Evolutionary conservation across 30 jellyfish, hydroid and myxozoan species (phyloP).

Genomic region (Nemopilema nomurai): DNA sequence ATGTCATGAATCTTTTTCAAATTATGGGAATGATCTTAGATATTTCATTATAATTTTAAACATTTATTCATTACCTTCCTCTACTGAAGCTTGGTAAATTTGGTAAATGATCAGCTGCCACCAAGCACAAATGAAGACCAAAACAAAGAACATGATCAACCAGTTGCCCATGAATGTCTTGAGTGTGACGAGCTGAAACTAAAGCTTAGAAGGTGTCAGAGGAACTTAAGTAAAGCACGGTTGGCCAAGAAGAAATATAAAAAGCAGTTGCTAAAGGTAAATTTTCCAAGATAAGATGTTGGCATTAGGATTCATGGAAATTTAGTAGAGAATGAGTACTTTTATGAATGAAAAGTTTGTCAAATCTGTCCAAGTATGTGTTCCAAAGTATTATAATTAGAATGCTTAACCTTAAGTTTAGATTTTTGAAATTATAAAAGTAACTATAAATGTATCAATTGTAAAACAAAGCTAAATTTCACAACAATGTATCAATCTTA

Average conservation of each 20-base stretch:
- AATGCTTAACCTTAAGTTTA: not conserved
- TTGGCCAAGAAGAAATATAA: not conserved
- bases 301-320: not conserved
- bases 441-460: not conserved
- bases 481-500: no score
- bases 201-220: slow-evolving; percentile 6
- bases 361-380: not conserved
- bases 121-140: not conserved
- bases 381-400: not conserved
- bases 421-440: not conserved
- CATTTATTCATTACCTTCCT: not conserved
- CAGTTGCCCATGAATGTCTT: slow-evolving; percentile 10
- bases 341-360: not conserved
- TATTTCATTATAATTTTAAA: not conserved
- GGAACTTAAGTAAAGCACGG: not conserved
- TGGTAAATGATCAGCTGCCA: slow-evolving; percentile 1
- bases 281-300: not conserved
- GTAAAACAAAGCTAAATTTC: not conserved
- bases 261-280: slow-evolving; percentile 1
- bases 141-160: not conserved
- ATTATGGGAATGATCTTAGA: not conserved
- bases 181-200: slow-evolving; percentile 2
- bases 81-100: not conserved
- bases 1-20: not conserved
- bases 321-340: not conserved